A percentile compares a stretch with the other conserved stretches of the same genome.
Conservation (phyloP, 2,888 invertebrate species). For the Volucella inanis region DNA sequence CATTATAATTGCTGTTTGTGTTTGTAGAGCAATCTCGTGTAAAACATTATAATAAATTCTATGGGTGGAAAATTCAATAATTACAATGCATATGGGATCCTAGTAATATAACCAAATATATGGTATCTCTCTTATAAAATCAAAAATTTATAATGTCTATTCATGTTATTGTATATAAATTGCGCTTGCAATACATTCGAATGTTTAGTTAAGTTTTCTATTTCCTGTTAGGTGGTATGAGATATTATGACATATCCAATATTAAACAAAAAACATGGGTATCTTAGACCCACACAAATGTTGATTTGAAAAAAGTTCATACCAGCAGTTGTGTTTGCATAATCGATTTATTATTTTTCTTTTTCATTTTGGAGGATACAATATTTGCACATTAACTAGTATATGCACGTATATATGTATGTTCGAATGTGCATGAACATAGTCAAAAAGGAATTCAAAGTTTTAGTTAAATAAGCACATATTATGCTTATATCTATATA, state of each 20-base stretch:
- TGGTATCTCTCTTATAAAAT: slow-evolving; percentile 48
- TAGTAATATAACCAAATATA: slow-evolving; percentile 11
- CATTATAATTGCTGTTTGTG: slow-evolving; percentile 56
- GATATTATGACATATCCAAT: no score
- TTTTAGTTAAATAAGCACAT: no score
- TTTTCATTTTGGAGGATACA: background rate
- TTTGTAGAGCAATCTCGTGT: slow-evolving; percentile 44
- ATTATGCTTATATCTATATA: no score
- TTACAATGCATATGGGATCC: slow-evolving; percentile 50
- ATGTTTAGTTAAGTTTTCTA: background rate
- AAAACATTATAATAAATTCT: slow-evolving; percentile 24
- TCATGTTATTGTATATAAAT: slow-evolving; percentile 53
- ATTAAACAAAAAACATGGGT: no score
- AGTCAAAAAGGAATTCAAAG: no score
- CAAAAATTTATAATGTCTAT: slow-evolving; percentile 18
- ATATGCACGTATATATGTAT: background rate
- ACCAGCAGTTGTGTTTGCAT: slow-evolving; percentile 28
- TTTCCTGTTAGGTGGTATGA: no score
- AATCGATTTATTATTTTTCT: slow-evolving; percentile 1
- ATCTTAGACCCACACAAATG: slow-evolving; percentile 7
- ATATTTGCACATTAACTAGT: background rate
- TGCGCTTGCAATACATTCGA: slow-evolving; percentile 35
- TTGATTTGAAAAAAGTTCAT: slow-evolving; percentile 37
- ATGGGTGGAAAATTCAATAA: slow-evolving; percentile 55
- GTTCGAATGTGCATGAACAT: background rate